phyloP scores from a whole-genome alignment of 2,113 vertebrate species.

The Perca flavescens region DNA sequence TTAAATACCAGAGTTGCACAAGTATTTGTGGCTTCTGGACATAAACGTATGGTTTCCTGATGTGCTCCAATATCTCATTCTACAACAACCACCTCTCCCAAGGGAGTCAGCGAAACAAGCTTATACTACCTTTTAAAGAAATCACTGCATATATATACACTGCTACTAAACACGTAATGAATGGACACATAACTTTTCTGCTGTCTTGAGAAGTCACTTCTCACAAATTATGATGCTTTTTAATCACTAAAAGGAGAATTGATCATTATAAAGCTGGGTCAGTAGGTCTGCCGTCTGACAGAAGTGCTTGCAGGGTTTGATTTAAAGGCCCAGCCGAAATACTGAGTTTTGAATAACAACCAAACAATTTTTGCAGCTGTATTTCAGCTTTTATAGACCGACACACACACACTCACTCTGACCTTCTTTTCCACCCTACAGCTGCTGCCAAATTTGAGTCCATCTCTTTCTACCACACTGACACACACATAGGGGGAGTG shows the following conservation, averaged over 20 bases:
- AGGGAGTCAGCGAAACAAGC: not conserved
- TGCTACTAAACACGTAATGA: not conserved
- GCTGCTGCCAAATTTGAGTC: conserved; percentile 75
- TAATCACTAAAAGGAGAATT: not conserved
- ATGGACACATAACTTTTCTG: not conserved
- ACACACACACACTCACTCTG: conserved; percentile 47
- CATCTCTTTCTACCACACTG: conserved; percentile 57
- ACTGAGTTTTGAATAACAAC: conserved; percentile 41
- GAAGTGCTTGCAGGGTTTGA: conserved; percentile 11
- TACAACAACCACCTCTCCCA: not conserved
- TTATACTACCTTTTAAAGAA: not conserved
- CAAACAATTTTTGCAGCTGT: conserved; percentile 53
- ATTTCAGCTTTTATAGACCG: conserved; percentile 38
- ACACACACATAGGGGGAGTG: conserved; percentile 16
- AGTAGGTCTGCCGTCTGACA: conserved; percentile 44
- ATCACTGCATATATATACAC: not conserved
- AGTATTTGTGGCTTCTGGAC: not conserved
- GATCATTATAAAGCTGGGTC: conserved; percentile 38
- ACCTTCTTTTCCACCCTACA: conserved; percentile 75
- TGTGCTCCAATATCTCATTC: not conserved
- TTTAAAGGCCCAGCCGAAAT: conserved; percentile 32
- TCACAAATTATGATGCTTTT: not conserved
- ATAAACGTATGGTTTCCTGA: not conserved
- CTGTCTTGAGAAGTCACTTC: not conserved
- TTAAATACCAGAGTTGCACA: not conserved